phyloP scores from a whole-genome alignment of 2,888 invertebrate species.

The Apodemia duryi region DNA sequence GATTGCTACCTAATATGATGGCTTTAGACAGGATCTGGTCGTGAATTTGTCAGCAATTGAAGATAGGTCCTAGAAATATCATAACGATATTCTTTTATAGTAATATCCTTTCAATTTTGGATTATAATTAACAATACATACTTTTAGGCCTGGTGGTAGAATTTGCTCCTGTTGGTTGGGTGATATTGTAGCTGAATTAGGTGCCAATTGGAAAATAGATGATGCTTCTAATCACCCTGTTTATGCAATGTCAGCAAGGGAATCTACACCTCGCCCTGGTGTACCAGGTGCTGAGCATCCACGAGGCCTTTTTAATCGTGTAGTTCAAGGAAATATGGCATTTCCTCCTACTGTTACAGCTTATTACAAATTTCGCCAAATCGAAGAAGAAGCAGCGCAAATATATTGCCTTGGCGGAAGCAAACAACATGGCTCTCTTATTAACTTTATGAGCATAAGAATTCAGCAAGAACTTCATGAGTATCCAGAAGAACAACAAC shows the following conservation, averaged over 20 bases:
- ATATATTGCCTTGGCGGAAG: conserved; percentile 80
- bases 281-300: conserved; percentile 70
- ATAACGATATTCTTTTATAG: background rate
- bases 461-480: conserved; percentile 84
- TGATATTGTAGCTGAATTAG: conserved; percentile 87
- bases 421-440: conserved; percentile 81
- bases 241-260: conserved; percentile 81
- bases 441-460: conserved; percentile 82
- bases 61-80: no score
- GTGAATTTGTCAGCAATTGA: no score
- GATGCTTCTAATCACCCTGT: conserved; percentile 70
- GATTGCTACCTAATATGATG: no score
- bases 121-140: background rate
- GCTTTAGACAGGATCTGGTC: no score
- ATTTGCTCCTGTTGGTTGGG: conserved; percentile 87
- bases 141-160: conserved; percentile 85
- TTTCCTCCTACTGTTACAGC: conserved; percentile 80
- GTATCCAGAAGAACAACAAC: conserved; percentile 82
- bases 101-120: background rate
- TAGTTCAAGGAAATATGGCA: conserved; percentile 81
- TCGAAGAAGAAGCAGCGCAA: conserved; percentile 81
- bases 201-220: conserved; percentile 84
- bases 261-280: conserved; percentile 79
- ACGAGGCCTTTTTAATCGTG: conserved; percentile 80
- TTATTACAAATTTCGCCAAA: conserved; percentile 82